Base-by-base conservation (phyloP, 2,888 invertebrate species). In the Drosophila koepferae region DNA sequence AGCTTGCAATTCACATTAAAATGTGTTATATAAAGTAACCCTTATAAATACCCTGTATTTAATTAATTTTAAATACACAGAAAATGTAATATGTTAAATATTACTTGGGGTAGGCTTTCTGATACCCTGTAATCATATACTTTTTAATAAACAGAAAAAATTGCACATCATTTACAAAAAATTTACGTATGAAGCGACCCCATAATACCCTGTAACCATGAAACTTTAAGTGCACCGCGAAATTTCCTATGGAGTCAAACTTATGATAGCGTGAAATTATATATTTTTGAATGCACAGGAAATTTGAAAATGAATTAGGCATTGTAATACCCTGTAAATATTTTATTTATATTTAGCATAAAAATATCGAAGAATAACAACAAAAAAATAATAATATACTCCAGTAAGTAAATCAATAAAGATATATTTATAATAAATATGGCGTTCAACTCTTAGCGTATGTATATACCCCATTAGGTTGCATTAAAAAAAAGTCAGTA, bases 181-280 rank as follows among this genome's bases (percentile, higher is more conserved):
- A 1, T 6, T 28, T 28, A 28, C 28, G 28, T 28, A 6, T 28
- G 28, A 28, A 6, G 6, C 1, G 28, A 28, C 28, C 3, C 28
- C 28, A 14, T 7, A 14, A 46, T 46, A 46, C 34, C n/a, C 31
- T 49, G 49, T 31, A 49, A 31, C n/a, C 16, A 49, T n/a, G 18
- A 1, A 31, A 4, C 2, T 8, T 20, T 9, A 3, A n/a, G 1
- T n/a, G 1, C 1, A 41, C 8, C 9, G 41, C 8, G n/a, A 0
- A 41, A 58, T 18, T 4, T 23, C 14, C 23, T 16, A 18, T 23
- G 14, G 6, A 16, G n/a, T n/a, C 18, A 14, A 53, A n/a, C 12
- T 18, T 4, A 12, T 2, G 5, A 44, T 46, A 46, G 8, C 16
- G 16, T 46, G 23, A 7, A 46, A 23, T 43, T 2, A n/a, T 18